Evolutionary conservation across 1,140 invertebrate species (phyloP).

Genomic region (Plodia interpunctella): DNA sequence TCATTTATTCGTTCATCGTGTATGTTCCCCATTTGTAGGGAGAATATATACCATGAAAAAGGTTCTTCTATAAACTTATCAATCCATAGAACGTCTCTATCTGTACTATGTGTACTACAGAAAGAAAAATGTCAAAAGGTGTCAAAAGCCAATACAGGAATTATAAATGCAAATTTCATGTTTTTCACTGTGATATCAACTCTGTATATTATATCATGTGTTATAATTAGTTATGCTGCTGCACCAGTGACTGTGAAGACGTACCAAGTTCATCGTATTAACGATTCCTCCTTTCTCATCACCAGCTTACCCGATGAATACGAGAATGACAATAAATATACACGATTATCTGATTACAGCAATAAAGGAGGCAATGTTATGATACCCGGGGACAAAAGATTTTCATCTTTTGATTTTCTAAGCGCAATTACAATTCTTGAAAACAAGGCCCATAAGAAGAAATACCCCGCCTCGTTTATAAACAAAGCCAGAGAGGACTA

Average conservation of each 20-base stretch:
- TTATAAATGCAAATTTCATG: constrained; percentile 5
- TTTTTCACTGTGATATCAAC: background rate
- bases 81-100: too few species aligned
- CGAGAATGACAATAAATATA: constrained; percentile 17
- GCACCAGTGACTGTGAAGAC: constrained; percentile 40
- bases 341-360: background rate
- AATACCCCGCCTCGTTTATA: constrained; percentile 35
- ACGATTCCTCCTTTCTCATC: constrained; percentile 51
- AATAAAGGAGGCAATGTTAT: background rate
- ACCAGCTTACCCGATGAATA: constrained; percentile 44
- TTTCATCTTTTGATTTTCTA: background rate
- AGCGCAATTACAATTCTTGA: constrained; percentile 32
- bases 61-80: too few species aligned
- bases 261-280: constrained; percentile 54
- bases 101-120: background rate
- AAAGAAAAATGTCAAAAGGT: constrained; percentile 2
- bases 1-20: too few species aligned
- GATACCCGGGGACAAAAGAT: background rate
- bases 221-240: constrained; percentile 30
- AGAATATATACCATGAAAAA: too few species aligned
- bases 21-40: too few species aligned
- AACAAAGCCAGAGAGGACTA: constrained; percentile 54
- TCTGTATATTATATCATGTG: constrained; percentile 14
- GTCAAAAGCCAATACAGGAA: constrained; percentile 16
- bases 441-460: constrained; percentile 25